Evolutionary conservation across 2,797 vertebrate genomes (phyloP).

Genomic region (Hydrocynus forskahlii): DNA sequence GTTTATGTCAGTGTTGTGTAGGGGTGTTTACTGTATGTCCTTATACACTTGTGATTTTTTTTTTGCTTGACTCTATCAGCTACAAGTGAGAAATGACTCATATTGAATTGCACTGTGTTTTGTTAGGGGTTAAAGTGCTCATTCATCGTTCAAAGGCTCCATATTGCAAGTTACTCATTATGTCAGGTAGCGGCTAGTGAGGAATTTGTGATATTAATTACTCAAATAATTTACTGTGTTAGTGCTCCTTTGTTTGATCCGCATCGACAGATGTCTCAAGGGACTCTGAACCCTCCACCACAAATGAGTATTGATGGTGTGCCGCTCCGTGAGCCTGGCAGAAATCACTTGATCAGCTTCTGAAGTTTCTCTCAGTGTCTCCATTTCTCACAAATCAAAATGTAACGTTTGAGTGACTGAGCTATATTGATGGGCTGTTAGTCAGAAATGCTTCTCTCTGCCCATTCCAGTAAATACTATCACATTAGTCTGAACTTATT

Average conservation of each 20-base stretch:
- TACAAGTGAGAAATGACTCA: too few species aligned
- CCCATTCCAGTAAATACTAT: neutral
- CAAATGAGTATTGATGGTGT: conserved; percentile 24
- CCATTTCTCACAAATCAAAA: neutral
- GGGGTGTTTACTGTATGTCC: too few species aligned
- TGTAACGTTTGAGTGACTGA: neutral
- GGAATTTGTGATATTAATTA: conserved; percentile 12
- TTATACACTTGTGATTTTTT: too few species aligned
- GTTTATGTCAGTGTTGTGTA: too few species aligned
- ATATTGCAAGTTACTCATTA: neutral
- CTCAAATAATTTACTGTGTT: neutral
- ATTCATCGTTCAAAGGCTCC: neutral
- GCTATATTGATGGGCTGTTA: conserved; percentile 7
- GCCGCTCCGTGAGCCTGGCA: neutral
- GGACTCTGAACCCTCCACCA: neutral
- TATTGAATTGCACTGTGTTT: too few species aligned
- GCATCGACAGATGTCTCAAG: neutral
- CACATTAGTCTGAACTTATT: neutral
- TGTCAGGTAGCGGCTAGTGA: neutral
- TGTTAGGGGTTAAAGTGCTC: neutral
- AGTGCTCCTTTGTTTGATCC: conserved; percentile 11
- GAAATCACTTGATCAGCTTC: neutral
- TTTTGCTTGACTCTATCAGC: too few species aligned
- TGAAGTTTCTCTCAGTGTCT: neutral
- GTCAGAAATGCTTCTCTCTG: neutral